A percentile compares a stretch with the other conserved stretches of the same genome.
Evolutionary conservation across 2,113 vertebrate genomes (phyloP).

Genomic region (Perca flavescens): DNA sequence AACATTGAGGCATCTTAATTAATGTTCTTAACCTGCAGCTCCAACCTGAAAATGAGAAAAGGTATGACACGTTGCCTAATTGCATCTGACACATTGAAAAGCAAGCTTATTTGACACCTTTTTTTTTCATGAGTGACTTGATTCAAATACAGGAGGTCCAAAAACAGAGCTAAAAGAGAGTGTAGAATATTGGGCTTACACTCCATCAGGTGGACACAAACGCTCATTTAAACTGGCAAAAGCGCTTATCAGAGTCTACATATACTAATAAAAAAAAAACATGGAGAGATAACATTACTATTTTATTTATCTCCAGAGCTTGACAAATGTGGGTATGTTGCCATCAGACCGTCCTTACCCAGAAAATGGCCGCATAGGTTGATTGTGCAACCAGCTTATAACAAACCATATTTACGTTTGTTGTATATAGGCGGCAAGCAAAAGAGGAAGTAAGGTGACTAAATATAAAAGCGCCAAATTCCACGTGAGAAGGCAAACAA

Average conservation of each 20-base stretch:
- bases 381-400: too few species aligned
- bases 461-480: too few species aligned
- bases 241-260: too few species aligned
- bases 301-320: background rate
- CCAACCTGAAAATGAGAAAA: constrained; percentile 12
- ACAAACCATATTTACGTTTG: too few species aligned
- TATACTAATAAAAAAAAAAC: background rate
- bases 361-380: too few species aligned
- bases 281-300: background rate
- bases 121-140: background rate
- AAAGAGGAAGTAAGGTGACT: too few species aligned
- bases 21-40: constrained; percentile 26
- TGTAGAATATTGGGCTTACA: background rate
- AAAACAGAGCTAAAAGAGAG: background rate
- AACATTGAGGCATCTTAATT: constrained; percentile 16
- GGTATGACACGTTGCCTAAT: background rate
- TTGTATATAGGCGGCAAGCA: too few species aligned
- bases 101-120: background rate
- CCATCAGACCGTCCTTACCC: too few species aligned
- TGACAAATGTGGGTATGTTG: background rate
- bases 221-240: too few species aligned
- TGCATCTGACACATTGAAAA: background rate
- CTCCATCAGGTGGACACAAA: too few species aligned
- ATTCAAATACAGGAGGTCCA: background rate
- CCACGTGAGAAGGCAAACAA: too few species aligned